Evolutionary conservation across 2,113 vertebrate genomes (phyloP), one percentile per base, ranked within the genome.

Genomic region (Puma concolor): DNA sequence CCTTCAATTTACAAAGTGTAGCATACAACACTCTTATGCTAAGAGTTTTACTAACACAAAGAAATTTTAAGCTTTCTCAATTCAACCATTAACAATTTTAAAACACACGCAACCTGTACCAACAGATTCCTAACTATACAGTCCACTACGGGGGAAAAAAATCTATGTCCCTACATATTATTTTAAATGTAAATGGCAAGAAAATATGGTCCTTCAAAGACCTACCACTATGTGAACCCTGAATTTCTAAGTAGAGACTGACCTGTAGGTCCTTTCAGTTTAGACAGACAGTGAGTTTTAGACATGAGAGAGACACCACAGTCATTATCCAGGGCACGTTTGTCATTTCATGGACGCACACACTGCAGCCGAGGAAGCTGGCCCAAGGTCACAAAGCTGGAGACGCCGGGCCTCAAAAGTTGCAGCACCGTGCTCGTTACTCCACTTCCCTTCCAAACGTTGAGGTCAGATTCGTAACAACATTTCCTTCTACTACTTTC

Each of bases 381-480:
- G 38, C 33, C 38, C 38, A 69, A 54, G 4, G 25, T 67, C 66
- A 95, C 66, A 96, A 90, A 92, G 41, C 38, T 44, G 77, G 60
- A 88, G 11, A 94, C 44, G 6, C 4, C 81, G 63, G 14, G 36
- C 23, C 41, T 82, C 54, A 57, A 76, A 67, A 66, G 17, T 27
- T 25, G 15, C 23, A 83, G 50, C 13, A 66, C 1, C 66, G 41
- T 15, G 8, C 4, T 82, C 67, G 44, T 87, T 79, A 76, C 44
- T 77, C 77, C 31, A 31, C 31, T 96, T 91, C 88, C n/a, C 86
- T 77, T 97, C n/a, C 63, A 94, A 89, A 97, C 50, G 74, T 0
- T 50, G 67, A 87, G 16, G 52, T 88, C 63, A 90, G 13, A 86
- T 36, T 84, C 74, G 50, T 27, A 63, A 25, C 48, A 83, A 86